Conservation (phyloP, 2,888 invertebrate genomes). For the Standfussiana lucernea region DNA sequence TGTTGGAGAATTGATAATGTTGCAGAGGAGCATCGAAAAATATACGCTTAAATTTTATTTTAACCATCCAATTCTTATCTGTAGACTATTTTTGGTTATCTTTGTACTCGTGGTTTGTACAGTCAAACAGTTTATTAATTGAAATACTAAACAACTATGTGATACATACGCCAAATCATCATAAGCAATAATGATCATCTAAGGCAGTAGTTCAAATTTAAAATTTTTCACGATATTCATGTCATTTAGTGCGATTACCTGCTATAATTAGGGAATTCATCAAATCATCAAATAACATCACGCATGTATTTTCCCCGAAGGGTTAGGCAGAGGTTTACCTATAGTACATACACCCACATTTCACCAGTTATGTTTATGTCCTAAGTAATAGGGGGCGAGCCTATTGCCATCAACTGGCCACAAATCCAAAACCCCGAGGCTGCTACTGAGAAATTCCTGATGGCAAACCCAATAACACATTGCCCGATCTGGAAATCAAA, state of each 20-base stretch:
- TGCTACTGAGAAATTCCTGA: not conserved
- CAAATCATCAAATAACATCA: not conserved
- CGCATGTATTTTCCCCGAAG: not conserved
- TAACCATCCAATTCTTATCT: constrained; percentile 10
- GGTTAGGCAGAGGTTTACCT: not conserved
- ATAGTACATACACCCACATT: not conserved
- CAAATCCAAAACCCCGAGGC: too few species aligned
- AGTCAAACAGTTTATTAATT: not conserved
- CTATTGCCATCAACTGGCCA: not conserved
- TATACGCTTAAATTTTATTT: not conserved
- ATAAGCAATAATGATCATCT: not conserved
- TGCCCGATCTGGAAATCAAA: not conserved
- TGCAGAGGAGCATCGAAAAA: not conserved
- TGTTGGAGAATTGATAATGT: not conserved
- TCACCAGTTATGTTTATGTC: not conserved
- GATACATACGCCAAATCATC: not conserved
- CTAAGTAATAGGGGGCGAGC: not conserved
- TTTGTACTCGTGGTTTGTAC: not conserved
- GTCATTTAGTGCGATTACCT: not conserved
- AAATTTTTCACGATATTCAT: not conserved
- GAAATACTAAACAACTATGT: not conserved
- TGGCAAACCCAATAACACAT: not conserved
- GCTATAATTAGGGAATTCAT: not conserved
- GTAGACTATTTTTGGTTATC: constrained; percentile 22
- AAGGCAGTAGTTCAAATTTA: not conserved